Conservation (phyloP, 2,888 invertebrate species). For the Silvanus unidentatus region DNA sequence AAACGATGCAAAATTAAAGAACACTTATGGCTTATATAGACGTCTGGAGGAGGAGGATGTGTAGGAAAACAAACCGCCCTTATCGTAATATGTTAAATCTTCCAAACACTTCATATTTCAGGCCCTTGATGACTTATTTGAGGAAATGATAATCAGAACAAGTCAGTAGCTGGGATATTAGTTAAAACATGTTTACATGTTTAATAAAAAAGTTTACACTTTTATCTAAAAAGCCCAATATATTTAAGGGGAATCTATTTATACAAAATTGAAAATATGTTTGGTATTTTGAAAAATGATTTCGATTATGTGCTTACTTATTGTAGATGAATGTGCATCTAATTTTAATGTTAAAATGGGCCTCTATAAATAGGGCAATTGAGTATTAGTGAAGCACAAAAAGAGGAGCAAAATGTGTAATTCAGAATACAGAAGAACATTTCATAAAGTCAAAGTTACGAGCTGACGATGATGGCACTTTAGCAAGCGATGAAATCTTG, state of each 20-base stretch:
- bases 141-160: no score
- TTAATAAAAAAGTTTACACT: conserved; percentile 25
- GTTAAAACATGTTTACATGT: neutral
- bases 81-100: no score
- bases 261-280: conserved; percentile 31
- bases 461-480: conserved; percentile 34
- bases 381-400: conserved; percentile 10
- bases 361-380: conserved; percentile 28
- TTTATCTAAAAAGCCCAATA: conserved; percentile 23
- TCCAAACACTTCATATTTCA: no score
- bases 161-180: no score
- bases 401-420: neutral
- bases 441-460: conserved; percentile 26
- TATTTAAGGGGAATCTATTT: conserved; percentile 37
- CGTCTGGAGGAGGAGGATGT: no score
- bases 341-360: conserved; percentile 21
- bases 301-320: conserved; percentile 25
- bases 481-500: conserved; percentile 25
- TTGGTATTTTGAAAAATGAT: conserved; percentile 35
- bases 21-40: no score
- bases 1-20: no score
- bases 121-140: no score
- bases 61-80: no score
- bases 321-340: conserved; percentile 18
- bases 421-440: conserved; percentile 14